Conservation (phyloP, 2,113 vertebrate species). For the Vireo altiloquus region DNA sequence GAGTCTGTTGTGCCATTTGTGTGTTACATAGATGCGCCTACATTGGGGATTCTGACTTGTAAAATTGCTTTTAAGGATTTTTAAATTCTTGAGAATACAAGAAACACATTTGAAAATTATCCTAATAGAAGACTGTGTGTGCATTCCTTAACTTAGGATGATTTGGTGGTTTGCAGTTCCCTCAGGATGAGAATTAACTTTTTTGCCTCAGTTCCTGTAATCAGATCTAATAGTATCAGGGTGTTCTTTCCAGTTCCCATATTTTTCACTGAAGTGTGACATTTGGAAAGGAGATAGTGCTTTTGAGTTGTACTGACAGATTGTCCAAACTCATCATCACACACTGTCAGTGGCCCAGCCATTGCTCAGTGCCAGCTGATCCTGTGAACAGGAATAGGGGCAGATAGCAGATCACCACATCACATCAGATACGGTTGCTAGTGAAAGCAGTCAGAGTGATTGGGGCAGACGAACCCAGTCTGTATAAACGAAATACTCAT, state of each 20-base stretch:
- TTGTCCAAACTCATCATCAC: slow-evolving; percentile 3
- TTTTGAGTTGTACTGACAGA: slow-evolving; percentile 2
- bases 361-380: background rate
- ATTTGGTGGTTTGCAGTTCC: background rate
- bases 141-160: background rate
- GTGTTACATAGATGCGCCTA: background rate
- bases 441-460: background rate
- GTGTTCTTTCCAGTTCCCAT: background rate
- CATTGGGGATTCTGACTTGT: background rate
- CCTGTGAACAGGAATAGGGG: background rate
- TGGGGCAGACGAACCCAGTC: background rate
- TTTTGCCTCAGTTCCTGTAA: background rate
- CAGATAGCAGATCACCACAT: background rate
- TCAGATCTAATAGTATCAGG: background rate
- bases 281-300: background rate
- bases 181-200: background rate
- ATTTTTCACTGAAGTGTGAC: background rate
- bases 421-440: background rate
- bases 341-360: background rate
- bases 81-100: background rate
- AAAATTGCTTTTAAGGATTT: background rate
- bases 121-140: background rate
- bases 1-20: background rate
- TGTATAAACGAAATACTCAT: fast-evolving
- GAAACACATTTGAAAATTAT: background rate